Evolutionary conservation across 2,888 invertebrate species (phyloP), one percentile per base, ranked within the genome.

Genomic region (Penaeus monodon): DNA sequence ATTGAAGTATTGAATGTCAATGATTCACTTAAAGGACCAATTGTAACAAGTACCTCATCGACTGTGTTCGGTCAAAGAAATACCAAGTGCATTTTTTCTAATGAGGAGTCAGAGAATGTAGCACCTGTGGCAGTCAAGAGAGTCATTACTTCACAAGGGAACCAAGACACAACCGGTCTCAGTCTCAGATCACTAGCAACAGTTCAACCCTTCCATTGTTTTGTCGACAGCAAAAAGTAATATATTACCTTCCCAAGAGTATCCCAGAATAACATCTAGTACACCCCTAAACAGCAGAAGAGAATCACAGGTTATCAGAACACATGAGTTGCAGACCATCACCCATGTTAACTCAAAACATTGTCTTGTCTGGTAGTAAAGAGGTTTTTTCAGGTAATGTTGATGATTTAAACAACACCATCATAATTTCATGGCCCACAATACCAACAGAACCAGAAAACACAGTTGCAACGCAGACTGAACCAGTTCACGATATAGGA

Each of bases 341-440:
- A 68, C 76, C 27, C 66, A 63, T 10, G 78, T 86, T n/a, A 82
- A 57, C 27, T 65, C 86, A 6, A 82, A n/a, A 70, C 68, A 82
- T 83, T 44, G 57, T 86, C n/a, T 27, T 86, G 4, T 86, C 86
- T 12, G 78, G 66, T 17, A 73, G 66, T 29, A 86, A 82, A 17
- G 76, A 86, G 22, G 86, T 77, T 14, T 68, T 86, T 1, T 70
- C 78, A 6, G 22, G 33, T 66, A 57, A 49, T 57, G 82, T 76
- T 4, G 80, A 79, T 44, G 22, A n/a, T 65, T 29, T 87, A 27
- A 49, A 84, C 33, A 80, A 84, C 49, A 74, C 87, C 38, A 88
- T 88, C 14, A 84, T 88, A 64, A 88, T 84, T 24, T 88, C 87
- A 38, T 88, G 87, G 87, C 84, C 87, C 12, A 65, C 84, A n/a